Conservation (phyloP, 2,888 invertebrate genomes). For the Nomada ruficornis region DNA sequence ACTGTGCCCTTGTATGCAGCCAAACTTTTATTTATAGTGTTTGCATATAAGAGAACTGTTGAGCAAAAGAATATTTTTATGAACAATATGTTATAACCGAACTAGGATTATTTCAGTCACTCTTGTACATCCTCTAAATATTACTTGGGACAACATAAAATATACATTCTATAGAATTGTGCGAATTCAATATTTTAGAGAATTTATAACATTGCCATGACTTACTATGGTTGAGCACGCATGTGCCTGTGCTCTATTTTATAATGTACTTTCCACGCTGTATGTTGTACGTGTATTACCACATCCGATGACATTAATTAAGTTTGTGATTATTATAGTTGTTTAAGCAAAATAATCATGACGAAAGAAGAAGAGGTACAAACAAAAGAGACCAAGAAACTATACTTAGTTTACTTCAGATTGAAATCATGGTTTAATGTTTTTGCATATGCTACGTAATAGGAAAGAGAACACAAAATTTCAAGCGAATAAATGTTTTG, state of each 20-base stretch:
- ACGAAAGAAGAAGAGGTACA: constrained; percentile 20
- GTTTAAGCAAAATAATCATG: constrained; percentile 32
- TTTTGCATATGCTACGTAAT: constrained; percentile 24
- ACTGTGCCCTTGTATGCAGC: constrained; percentile 24
- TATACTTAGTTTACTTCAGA: constrained; percentile 10
- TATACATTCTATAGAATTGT: constrained; percentile 50
- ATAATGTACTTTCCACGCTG: constrained; percentile 32
- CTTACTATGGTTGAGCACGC: constrained; percentile 20
- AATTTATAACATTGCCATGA: constrained; percentile 13
- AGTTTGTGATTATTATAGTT: constrained; percentile 51
- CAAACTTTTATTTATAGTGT: constrained; percentile 32
- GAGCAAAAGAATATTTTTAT: constrained; percentile 45
- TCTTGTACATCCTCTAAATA: constrained; percentile 29
- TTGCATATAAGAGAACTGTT: constrained; percentile 33
- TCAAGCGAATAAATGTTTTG: constrained; percentile 7
- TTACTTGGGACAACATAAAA: constrained; percentile 27
- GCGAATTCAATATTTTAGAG: constrained; percentile 36
- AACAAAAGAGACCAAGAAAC: constrained; percentile 32
- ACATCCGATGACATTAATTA: constrained; percentile 42
- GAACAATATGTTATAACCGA: constrained; percentile 9
- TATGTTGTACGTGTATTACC: constrained; percentile 33
- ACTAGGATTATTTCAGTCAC: constrained; percentile 32
- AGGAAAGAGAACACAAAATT: background rate
- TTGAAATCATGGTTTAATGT: background rate
- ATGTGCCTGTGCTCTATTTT: constrained; percentile 10